Base-by-base conservation (phyloP, 2,888 invertebrate genomes). In the Matsumyia berberina region DNA sequence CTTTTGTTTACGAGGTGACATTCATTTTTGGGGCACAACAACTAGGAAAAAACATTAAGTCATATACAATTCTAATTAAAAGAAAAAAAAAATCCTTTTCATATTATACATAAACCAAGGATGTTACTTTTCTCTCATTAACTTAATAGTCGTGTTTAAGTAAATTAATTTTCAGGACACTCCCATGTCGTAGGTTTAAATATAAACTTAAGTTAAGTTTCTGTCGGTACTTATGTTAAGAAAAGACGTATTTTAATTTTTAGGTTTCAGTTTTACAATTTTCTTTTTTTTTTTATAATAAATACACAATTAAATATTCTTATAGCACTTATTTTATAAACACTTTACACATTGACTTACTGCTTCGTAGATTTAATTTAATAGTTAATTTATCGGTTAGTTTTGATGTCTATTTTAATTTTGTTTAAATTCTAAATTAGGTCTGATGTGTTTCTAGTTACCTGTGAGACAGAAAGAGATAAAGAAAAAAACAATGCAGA, bases 401-500 rank as follows among this genome's bases (percentile, higher is more conserved):
- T 17, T 33, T 35, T 29, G n/a, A 31, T n/a, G n/a, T n/a, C n/a
- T n/a, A n/a, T n/a, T n/a, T n/a, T n/a, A n/a, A n/a, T n/a, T n/a
- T n/a, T n/a, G n/a, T 33, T 58, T 73, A 57, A 79, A 55, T 46
- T 66, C 70, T 77, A 78, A 60, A 69, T 70, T 85, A 80, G 80
- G 79, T 85, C 46, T 85, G 85, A 85, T 85, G 85, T 85, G 85
- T 80, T 66, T 85, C 44, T 70, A 80, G 74, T 76, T 85, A 85
- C 85, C 85, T 85, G 17, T 0, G 33, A 44, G 53, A 31, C 35
- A 53, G 33, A 62, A 0, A 55, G 35, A 1, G 46, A 29, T 37
- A 17, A 51, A 37, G 12, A 29, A 15, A 7, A 15, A n/a, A n/a
- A n/a, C n/a, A n/a, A n/a, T n/a, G n/a, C n/a, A n/a, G 5, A 7